A percentile compares a stretch with the other conserved stretches of the same genome.
These are phyloP conservation scores for Ichneumon xanthorius DNA, from an alignment of 2,888 invertebrate species.

Conservation along the genomic window DNA sequence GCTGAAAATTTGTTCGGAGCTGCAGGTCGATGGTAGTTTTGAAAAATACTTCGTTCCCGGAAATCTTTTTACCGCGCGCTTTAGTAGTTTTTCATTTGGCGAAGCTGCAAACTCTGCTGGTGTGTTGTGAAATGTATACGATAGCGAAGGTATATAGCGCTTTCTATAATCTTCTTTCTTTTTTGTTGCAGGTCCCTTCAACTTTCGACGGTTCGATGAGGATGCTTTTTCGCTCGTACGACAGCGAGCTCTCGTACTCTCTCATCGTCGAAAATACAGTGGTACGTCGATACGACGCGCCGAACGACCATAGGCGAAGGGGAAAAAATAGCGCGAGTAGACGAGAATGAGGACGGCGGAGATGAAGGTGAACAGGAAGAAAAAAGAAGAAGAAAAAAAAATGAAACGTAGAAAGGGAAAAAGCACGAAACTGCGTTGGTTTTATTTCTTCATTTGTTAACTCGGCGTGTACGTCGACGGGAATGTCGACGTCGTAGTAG, in stretches of 20 bases:
- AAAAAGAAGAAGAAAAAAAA: constrained; percentile 7
- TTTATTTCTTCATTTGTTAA: constrained; percentile 74
- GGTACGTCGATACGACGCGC: constrained; percentile 52
- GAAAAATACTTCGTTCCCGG: constrained; percentile 49
- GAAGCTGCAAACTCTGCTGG: constrained; percentile 17
- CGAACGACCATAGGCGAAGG: constrained; percentile 55
- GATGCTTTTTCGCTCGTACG: constrained; percentile 39
- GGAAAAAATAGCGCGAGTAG: constrained; percentile 19
- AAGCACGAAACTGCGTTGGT: constrained; percentile 63
- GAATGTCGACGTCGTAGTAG: constrained; percentile 60
- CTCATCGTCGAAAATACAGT: constrained; percentile 52
- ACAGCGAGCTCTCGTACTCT: constrained; percentile 41
- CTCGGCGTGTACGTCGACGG: constrained; percentile 60
- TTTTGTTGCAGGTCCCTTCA: constrained; percentile 23
- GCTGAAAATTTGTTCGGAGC: neutral
- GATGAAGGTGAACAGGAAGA: neutral
- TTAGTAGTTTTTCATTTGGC: constrained; percentile 31
- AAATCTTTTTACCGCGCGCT: constrained; percentile 46
- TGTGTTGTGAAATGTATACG: neutral
- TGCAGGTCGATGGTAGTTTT: constrained; percentile 19
- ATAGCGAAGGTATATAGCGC: neutral
- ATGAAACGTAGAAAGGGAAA: constrained; percentile 7
- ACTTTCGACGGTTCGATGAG: constrained; percentile 41
- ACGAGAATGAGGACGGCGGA: constrained; percentile 1
- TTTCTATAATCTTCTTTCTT: constrained; percentile 27